Evolutionary conservation across 2,888 invertebrate species (phyloP).

Genomic region (Chrysodeixis includens): DNA sequence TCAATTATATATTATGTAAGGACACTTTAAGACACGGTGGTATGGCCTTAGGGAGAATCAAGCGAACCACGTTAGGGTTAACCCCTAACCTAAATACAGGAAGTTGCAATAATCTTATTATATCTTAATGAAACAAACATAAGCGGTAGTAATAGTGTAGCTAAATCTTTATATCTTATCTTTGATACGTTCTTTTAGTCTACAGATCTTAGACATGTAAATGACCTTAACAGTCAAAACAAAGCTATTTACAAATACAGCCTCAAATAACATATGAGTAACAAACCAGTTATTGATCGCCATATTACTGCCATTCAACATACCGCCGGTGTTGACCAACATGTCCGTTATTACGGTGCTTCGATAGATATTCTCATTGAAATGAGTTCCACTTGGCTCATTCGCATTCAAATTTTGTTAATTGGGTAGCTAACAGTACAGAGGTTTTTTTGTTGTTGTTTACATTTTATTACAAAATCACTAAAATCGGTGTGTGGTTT

Average conservation of each 20-base stretch:
- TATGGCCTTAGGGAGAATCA: constrained; percentile 22
- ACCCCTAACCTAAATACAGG: constrained; percentile 2
- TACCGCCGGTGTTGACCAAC: constrained; percentile 8
- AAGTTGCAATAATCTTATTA: neutral
- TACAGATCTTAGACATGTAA: neutral
- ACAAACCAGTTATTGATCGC: neutral
- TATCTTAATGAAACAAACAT: neutral
- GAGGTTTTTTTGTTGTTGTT: neutral
- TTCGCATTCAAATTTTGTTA: constrained; percentile 48
- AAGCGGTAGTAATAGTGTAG: too few species aligned
- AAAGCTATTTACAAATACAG: neutral
- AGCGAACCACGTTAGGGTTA: constrained; percentile 15
- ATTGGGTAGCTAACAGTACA: constrained; percentile 42
- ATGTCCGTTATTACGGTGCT: constrained; percentile 54
- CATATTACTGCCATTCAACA: constrained; percentile 27
- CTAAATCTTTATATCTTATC: too few species aligned
- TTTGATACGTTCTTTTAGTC: neutral
- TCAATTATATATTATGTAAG: too few species aligned
- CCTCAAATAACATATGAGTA: neutral
- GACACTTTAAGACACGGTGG: too few species aligned
- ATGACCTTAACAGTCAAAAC: neutral
- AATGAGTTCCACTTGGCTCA: constrained; percentile 47
- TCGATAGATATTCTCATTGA: constrained; percentile 49
- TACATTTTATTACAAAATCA: neutral
- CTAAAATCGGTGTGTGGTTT: neutral